Evolutionary conservation across 2,797 vertebrate species (phyloP).

Genomic region (Pristis pectinata): DNA sequence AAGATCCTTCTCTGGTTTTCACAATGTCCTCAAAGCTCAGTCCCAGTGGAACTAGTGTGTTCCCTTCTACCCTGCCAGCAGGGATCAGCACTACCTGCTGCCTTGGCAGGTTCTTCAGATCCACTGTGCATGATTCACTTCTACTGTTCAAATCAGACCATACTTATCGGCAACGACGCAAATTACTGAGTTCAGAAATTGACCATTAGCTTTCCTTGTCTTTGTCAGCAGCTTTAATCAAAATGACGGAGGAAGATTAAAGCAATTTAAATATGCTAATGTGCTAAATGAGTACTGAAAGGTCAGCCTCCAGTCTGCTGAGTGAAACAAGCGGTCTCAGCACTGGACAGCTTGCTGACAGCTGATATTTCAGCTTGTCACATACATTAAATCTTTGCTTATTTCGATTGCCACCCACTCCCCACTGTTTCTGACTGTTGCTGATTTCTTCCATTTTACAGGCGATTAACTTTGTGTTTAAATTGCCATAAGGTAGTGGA

Average conservation of each 20-base stretch:
- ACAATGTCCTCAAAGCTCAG: too few relatives aligned
- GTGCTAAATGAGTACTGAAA: constrained; percentile 44
- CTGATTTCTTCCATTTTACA: constrained; percentile 40
- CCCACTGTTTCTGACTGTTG: not conserved
- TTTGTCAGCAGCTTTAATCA: constrained; percentile 51
- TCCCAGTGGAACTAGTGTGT: too few relatives aligned
- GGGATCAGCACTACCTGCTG: too few relatives aligned
- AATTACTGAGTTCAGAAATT: constrained; percentile 15
- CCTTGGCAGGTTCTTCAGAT: too few relatives aligned
- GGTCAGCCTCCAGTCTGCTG: constrained; percentile 46
- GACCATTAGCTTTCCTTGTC: constrained; percentile 42
- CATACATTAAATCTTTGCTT: constrained; percentile 40
- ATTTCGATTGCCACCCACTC: constrained; percentile 41
- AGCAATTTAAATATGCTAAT: constrained; percentile 54
- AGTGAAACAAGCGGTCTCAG: constrained; percentile 42
- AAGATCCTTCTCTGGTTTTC: too few relatives aligned
- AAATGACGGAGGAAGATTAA: constrained; percentile 49
- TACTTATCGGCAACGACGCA: not conserved
- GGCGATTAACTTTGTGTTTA: not conserved
- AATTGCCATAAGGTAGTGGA: not conserved
- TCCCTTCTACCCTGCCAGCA: too few relatives aligned
- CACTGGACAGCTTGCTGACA: constrained; percentile 42
- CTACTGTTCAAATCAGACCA: too few relatives aligned
- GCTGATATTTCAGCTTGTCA: constrained; percentile 43
- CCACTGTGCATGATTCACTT: too few relatives aligned